phyloP scores from a whole-genome alignment of 2,113 vertebrate genomes.

The Pycnonotus jocosus region DNA sequence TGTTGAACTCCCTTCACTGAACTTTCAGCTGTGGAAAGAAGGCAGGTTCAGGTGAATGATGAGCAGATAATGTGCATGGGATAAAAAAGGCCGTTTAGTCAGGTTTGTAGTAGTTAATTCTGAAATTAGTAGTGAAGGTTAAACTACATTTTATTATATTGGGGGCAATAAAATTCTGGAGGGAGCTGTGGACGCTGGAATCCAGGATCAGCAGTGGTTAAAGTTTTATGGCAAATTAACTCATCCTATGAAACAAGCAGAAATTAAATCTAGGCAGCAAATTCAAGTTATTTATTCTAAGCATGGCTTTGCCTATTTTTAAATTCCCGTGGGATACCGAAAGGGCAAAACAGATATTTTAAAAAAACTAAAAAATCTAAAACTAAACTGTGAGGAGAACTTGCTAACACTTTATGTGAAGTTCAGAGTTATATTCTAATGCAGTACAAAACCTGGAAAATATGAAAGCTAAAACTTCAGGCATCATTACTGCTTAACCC shows the following conservation, averaged over 20 bases:
- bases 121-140: conserved; percentile 33
- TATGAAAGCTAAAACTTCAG: neutral
- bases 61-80: neutral
- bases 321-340: neutral
- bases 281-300: neutral
- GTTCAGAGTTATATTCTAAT: neutral
- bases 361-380: neutral
- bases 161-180: neutral
- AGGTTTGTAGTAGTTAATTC: conserved; percentile 30
- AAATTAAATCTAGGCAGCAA: neutral
- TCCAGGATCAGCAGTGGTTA: neutral
- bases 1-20: neutral
- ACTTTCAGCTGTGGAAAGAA: neutral
- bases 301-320: neutral
- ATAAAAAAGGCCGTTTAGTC: neutral
- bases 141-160: conserved; percentile 28
- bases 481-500: neutral
- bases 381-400: neutral
- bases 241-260: neutral
- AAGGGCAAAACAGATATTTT: neutral
- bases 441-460: neutral
- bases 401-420: neutral
- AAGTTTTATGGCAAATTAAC: conserved; percentile 27
- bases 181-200: neutral
- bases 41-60: neutral